Evolutionary conservation across 2,797 vertebrate species (phyloP).

Genomic region (Peromyscus attwateri): DNA sequence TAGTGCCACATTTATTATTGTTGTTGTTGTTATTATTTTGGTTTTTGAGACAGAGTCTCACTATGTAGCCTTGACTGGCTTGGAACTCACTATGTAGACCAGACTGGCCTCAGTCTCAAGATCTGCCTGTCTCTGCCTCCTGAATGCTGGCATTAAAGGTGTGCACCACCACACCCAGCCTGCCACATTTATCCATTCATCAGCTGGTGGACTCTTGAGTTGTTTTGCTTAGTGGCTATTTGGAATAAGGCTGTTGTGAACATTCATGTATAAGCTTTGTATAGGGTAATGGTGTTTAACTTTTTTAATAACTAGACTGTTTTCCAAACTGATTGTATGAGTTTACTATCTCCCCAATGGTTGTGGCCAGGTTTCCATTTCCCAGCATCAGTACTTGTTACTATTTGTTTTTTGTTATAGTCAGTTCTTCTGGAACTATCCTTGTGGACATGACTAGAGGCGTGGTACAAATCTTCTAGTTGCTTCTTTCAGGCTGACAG

Average conservation of each 20-base stretch:
- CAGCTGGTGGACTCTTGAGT: neutral
- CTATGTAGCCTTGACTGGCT: neutral
- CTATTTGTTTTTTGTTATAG: neutral
- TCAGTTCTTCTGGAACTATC: neutral
- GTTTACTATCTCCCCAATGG: neutral
- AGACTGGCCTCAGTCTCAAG: neutral
- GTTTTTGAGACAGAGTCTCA: neutral
- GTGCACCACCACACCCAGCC: neutral
- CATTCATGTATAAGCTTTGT: neutral
- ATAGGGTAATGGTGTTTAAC: neutral
- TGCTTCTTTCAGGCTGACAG: neutral
- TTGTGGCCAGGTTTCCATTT: neutral
- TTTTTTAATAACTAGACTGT: neutral
- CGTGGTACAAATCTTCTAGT: neutral
- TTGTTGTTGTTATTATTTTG: neutral
- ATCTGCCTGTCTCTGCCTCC: neutral
- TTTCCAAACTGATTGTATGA: neutral
- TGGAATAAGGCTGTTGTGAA: neutral
- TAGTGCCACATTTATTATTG: neutral
- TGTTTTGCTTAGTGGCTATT: neutral
- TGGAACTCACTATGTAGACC: neutral
- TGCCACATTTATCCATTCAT: neutral
- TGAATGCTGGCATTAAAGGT: neutral
- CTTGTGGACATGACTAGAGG: neutral
- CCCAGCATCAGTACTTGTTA: neutral